phyloP scores from a whole-genome alignment of 2,113 vertebrate genomes.

The Cavia porcellus region DNA sequence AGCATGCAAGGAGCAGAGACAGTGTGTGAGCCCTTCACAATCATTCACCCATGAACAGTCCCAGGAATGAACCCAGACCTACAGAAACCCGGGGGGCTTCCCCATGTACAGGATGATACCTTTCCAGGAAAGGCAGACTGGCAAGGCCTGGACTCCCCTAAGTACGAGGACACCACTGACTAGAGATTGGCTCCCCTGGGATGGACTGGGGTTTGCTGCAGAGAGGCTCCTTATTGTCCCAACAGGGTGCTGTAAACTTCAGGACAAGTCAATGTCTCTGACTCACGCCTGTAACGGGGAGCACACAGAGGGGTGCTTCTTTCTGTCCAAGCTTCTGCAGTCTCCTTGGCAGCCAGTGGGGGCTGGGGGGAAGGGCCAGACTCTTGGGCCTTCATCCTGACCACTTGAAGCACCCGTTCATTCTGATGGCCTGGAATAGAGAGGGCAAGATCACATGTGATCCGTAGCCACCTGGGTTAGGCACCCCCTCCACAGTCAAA shows the following conservation, averaged over 20 bases:
- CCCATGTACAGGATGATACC: accelerated
- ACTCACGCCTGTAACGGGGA: conserved; percentile 36
- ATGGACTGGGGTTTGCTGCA: neutral
- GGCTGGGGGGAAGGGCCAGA: too few relatives aligned
- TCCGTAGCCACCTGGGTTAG: neutral
- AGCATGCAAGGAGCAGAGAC: neutral
- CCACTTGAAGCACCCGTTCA: neutral
- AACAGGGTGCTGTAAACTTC: neutral
- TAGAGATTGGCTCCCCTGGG: neutral
- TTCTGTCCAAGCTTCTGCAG: neutral
- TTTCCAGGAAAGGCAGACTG: neutral
- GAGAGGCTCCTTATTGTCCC: neutral
- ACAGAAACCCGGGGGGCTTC: neutral
- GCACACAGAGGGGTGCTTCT: neutral
- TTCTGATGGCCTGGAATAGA: conserved; percentile 12
- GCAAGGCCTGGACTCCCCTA: neutral
- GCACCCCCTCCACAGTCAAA: neutral
- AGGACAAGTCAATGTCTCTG: neutral
- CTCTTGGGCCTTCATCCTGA: neutral
- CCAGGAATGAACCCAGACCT: neutral
- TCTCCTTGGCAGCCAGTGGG: neutral
- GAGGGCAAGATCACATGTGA: neutral
- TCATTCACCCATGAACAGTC: neutral
- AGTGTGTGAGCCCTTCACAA: too few relatives aligned
- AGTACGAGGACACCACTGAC: accelerated